Base-by-base conservation (phyloP, 2,113 vertebrate species). In the Epinephelus cyanopodus region DNA sequence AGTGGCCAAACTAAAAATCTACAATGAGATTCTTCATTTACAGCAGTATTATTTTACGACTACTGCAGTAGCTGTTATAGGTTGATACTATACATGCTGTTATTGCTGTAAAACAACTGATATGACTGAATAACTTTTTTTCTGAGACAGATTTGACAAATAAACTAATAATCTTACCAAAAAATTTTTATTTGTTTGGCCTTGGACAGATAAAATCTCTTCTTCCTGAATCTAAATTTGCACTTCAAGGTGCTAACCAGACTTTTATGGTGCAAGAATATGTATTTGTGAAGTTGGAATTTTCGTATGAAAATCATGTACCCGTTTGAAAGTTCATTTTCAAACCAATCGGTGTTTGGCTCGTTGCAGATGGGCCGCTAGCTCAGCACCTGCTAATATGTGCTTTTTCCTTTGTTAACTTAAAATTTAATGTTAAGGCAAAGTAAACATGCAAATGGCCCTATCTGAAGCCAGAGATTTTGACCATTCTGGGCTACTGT, bases 1-100 rank as follows among this genome's bases (percentile, higher is more conserved):
- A n/a, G 90, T 85, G 90, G 82, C 23, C 62, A 69, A 1, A 67
- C 11, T 54, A 2, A 57, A 73, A 53, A 79, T 0, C 0, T 65
- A 52, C 13, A 63, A 21, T n/a, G 27, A 6, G 6, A 21, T 17
- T 54, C 11, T 37, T 23, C 8, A 63, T 6, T 56, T 3, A 52
- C 17, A 68, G 18, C 66, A 33, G 47, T 27, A 23, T 33, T 3
- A 27, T 50, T 45, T 15, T 1, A 6, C 3, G 29, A 21, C 10
- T 4, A 37, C 57, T 25, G 11, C 45, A 67, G 6, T 21, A 4
- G 60, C 61, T 48, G 47, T 10, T 29, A 19, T 10, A 19, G 14
- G 7, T 37, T n/a, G 25, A 10, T 23, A 29, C 14, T 1, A 14
- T 21, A 29, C 7, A 69, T n/a, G 21, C 53, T 42, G 2, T 19